A percentile compares a stretch with the other conserved stretches of the same genome.
These are phyloP conservation scores for Drosophila asahinai DNA, from an alignment of 1,140 invertebrate species.

Conservation along the genomic window DNA sequence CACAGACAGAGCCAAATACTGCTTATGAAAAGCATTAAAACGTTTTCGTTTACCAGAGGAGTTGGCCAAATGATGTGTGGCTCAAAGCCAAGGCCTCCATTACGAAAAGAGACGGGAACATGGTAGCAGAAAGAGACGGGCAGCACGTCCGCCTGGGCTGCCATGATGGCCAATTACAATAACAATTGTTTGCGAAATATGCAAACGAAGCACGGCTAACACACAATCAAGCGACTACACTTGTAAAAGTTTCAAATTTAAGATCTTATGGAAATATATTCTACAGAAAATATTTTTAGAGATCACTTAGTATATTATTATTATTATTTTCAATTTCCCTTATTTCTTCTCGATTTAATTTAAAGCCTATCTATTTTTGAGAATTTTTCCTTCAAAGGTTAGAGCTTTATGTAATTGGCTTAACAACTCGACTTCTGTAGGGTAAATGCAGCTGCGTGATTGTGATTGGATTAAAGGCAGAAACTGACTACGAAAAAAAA, in stretches of 20 bases:
- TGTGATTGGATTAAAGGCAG: constrained; percentile 79
- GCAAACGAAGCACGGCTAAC: constrained; percentile 50
- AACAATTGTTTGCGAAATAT: constrained; percentile 73
- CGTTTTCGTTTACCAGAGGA: constrained; percentile 80
- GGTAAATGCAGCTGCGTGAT: constrained; percentile 82
- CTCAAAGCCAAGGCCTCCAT: constrained; percentile 46
- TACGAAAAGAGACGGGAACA: constrained; percentile 19
- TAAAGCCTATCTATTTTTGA: too few relatives aligned
- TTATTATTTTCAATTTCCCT: too few relatives aligned
- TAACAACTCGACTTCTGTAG: constrained; percentile 68
- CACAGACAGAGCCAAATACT: constrained; percentile 32
- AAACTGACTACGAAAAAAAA: constrained; percentile 18
- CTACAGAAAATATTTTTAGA: too few relatives aligned
- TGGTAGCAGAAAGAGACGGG: background rate
- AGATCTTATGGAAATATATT: too few relatives aligned
- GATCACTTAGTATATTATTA: too few relatives aligned
- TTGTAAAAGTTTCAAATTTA: too few relatives aligned
- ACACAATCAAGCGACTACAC: too few relatives aligned
- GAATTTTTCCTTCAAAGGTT: background rate
- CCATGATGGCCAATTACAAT: constrained; percentile 79
- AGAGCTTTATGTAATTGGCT: constrained; percentile 61
- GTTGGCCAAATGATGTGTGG: constrained; percentile 69
- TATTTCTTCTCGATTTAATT: background rate
- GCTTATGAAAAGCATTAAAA: constrained; percentile 78
- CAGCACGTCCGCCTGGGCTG: constrained; percentile 23